These are phyloP conservation scores for Pterocles burchelli DNA, from an alignment of 2,113 vertebrate species.

Conservation along the genomic window DNA sequence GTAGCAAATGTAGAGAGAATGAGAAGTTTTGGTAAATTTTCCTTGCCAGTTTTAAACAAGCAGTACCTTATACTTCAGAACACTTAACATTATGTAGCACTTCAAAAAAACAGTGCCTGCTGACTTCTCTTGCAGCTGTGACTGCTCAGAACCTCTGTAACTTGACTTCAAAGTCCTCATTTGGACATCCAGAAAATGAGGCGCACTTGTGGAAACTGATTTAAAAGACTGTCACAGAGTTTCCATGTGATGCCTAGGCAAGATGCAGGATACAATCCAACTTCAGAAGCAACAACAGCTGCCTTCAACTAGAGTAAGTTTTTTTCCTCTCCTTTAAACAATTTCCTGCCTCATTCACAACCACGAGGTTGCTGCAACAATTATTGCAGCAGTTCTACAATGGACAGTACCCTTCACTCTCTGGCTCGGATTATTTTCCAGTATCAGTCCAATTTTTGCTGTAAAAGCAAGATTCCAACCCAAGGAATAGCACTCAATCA, in stretches of 20 bases:
- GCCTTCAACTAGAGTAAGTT: background rate
- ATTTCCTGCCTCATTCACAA: background rate
- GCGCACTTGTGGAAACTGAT: background rate
- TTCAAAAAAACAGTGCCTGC: background rate
- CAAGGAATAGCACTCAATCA: background rate
- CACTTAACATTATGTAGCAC: background rate
- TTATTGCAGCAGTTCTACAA: background rate
- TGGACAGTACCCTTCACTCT: background rate
- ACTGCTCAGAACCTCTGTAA: background rate
- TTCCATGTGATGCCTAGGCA: background rate
- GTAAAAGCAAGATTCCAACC: background rate
- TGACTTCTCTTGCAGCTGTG: conserved; percentile 21
- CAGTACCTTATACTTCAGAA: background rate
- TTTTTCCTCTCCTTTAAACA: background rate
- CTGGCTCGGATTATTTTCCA: background rate
- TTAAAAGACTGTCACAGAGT: background rate
- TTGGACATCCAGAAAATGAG: background rate
- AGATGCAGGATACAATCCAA: background rate
- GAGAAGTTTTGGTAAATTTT: background rate
- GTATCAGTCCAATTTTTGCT: background rate
- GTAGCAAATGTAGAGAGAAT: background rate
- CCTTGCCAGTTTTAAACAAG: conserved; percentile 4
- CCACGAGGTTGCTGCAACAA: background rate
- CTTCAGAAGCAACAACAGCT: background rate
- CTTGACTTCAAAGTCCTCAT: background rate